These are phyloP conservation scores for Brachionus calyciflorus DNA, from an alignment of 1,140 invertebrate genomes.

Conservation along the genomic window DNA sequence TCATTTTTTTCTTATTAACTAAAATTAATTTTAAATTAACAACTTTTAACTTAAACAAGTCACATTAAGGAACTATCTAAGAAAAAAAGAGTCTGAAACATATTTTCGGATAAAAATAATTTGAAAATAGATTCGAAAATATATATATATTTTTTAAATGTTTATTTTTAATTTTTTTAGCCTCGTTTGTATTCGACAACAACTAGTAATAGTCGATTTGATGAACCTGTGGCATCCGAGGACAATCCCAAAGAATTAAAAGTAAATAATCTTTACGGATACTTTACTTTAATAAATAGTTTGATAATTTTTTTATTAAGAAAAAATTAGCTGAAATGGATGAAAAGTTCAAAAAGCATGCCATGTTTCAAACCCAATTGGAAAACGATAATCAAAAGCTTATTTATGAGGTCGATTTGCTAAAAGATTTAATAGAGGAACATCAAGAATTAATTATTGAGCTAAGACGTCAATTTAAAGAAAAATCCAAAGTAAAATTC, in stretches of 20 bases:
- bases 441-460: constrained; percentile 39
- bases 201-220: constrained; percentile 2
- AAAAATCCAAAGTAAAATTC: constrained; percentile 24
- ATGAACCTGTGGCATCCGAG: background rate
- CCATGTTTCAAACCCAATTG: constrained; percentile 24
- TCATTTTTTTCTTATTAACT: too few relatives aligned
- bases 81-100: constrained; percentile 4
- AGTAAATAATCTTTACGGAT: background rate
- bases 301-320: background rate
- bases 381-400: constrained; percentile 46
- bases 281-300: background rate
- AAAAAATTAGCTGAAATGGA: constrained; percentile 46
- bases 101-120: background rate
- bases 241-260: constrained; percentile 33
- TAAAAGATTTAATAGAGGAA: constrained; percentile 46
- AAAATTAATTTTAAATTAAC: too few relatives aligned
- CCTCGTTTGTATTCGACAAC: constrained; percentile 16
- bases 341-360: constrained; percentile 37
- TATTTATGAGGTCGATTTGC: constrained; percentile 37
- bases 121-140: background rate
- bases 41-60: too few relatives aligned
- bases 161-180: constrained; percentile 9
- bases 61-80: too few relatives aligned
- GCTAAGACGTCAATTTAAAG: constrained; percentile 38
- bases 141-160: background rate